These are phyloP conservation scores for Pseudanteris insignis DNA, from an alignment of 2,888 invertebrate species.

Conservation along the genomic window DNA sequence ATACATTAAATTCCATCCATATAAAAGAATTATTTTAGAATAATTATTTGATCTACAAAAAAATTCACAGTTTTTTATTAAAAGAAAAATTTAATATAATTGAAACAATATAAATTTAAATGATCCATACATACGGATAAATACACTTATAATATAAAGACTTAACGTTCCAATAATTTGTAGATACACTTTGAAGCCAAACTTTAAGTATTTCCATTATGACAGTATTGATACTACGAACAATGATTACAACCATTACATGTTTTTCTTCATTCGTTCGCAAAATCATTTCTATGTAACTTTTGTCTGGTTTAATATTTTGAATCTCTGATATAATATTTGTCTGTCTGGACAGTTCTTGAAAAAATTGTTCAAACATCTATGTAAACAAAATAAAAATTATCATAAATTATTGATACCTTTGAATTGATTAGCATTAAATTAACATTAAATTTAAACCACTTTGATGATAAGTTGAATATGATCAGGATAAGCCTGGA, in stretches of 20 bases:
- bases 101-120: no score
- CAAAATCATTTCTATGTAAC: constrained; percentile 16
- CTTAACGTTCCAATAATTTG: constrained; percentile 22
- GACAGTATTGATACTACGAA: constrained; percentile 2
- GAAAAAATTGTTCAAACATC: constrained; percentile 19
- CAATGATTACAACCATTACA: constrained; percentile 15
- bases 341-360: constrained; percentile 2
- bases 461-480: not conserved
- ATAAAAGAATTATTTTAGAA: constrained; percentile 13
- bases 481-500: constrained; percentile 7
- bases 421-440: not conserved
- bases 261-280: constrained; percentile 19
- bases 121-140: constrained; percentile 20
- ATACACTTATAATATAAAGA: constrained; percentile 26
- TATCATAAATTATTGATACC: not conserved
- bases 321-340: constrained; percentile 3
- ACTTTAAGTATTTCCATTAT: constrained; percentile 13
- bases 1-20: constrained; percentile 14
- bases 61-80: no score
- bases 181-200: constrained; percentile 10
- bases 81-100: no score
- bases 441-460: not conserved
- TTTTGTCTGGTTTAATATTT: not conserved
- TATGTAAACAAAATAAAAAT: constrained; percentile 2
- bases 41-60: constrained; percentile 8